phyloP scores from a whole-genome alignment of 2,113 vertebrate genomes.

The Pluvianellus socialis region DNA sequence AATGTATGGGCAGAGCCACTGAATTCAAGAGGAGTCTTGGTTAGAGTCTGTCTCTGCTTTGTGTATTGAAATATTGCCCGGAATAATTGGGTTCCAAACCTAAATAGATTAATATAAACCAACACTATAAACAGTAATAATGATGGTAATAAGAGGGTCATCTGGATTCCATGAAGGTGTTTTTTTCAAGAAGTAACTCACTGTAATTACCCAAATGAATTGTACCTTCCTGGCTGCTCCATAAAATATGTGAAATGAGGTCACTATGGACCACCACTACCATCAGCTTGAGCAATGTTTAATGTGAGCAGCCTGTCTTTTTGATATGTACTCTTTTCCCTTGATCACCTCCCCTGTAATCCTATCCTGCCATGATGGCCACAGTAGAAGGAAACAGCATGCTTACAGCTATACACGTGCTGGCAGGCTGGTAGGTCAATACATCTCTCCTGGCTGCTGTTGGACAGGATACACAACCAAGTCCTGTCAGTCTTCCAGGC shows the following conservation, averaged over 20 bases:
- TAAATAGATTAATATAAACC: not conserved
- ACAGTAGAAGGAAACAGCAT: not conserved
- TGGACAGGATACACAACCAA: not conserved
- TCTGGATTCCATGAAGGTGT: not conserved
- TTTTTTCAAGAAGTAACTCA: not conserved
- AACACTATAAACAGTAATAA: not conserved
- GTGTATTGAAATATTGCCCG: not conserved
- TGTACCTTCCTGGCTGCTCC: not conserved
- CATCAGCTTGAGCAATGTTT: not conserved
- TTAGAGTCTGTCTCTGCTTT: not conserved
- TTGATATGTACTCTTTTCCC: not conserved
- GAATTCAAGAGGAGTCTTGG: not conserved
- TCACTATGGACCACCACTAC: not conserved
- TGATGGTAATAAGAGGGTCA: not conserved
- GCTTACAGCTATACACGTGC: not conserved
- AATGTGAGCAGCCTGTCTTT: not conserved
- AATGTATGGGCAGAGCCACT: not conserved
- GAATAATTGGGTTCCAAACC: not conserved
- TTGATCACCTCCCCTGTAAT: not conserved
- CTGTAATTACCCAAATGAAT: not conserved
- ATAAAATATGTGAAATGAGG: not conserved
- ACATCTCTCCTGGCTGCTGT: not conserved
- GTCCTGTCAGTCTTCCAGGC: not conserved
- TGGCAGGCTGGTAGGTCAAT: not conserved
- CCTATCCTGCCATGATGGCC: accelerated